Conservation (phyloP, 1,140 invertebrate species). For the Pseudobourletiella spinata region DNA sequence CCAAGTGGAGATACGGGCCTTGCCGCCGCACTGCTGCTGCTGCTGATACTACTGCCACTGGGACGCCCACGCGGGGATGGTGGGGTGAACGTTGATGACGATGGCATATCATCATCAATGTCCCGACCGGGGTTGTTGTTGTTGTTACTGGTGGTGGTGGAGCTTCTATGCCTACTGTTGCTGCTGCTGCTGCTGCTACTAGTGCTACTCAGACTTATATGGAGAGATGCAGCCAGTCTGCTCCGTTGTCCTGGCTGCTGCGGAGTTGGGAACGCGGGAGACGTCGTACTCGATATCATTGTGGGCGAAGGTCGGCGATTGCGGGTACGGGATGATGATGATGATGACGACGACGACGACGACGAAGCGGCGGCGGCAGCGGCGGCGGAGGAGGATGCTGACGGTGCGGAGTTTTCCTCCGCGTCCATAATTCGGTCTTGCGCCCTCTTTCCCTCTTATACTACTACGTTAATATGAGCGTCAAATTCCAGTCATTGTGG, state of each 20-base stretch:
- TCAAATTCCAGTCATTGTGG: too few species aligned
- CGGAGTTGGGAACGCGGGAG: slow-evolving; percentile 24
- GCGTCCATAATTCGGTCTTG: too few species aligned
- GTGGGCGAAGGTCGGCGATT: slow-evolving; percentile 28
- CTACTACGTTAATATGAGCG: too few species aligned
- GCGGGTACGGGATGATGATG: too few species aligned
- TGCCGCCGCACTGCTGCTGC: slow-evolving; percentile 11
- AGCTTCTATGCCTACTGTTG: too few species aligned
- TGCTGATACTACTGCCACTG: not conserved
- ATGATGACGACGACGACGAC: too few species aligned
- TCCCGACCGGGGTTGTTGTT: slow-evolving; percentile 12
- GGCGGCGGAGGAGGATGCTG: too few species aligned
- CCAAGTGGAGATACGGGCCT: slow-evolving; percentile 25
- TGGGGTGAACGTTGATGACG: slow-evolving; percentile 21
- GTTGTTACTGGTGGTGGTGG: slow-evolving; percentile 13
- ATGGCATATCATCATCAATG: slow-evolving; percentile 32
- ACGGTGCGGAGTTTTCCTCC: too few species aligned
- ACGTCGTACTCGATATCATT: slow-evolving; percentile 33
- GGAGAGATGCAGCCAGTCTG: not conserved
- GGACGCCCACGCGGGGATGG: slow-evolving; percentile 7
- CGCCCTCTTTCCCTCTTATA: too few species aligned
- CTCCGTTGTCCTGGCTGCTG: not conserved
- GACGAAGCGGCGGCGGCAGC: too few species aligned
- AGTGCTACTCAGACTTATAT: not conserved
- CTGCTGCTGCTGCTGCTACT: not conserved